A percentile compares a stretch with the other conserved stretches of the same genome.
phyloP scores from a whole-genome alignment of 1,140 invertebrate species.

The Trachelipus rathkii region DNA sequence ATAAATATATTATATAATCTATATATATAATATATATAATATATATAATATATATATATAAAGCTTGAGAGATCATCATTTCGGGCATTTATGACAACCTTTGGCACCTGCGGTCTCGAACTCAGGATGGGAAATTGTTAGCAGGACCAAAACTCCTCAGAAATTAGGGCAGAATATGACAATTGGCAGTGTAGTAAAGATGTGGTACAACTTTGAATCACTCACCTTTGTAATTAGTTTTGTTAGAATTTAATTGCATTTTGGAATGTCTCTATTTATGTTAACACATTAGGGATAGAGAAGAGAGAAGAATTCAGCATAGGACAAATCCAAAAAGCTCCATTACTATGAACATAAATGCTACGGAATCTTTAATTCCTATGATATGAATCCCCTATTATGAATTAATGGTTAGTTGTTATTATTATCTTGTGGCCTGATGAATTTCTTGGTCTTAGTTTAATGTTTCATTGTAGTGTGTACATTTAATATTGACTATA shows the following conservation, averaged over 20 bases:
- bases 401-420: slow-evolving; percentile 43
- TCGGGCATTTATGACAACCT: slow-evolving; percentile 76
- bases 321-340: slow-evolving; percentile 84
- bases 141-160: slow-evolving; percentile 83
- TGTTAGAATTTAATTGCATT: no score
- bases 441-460: no score
- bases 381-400: slow-evolving; percentile 63
- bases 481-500: no score
- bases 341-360: slow-evolving; percentile 82
- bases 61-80: slow-evolving; percentile 73
- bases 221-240: no score
- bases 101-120: slow-evolving; percentile 74
- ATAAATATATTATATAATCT: slow-evolving; percentile 19
- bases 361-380: slow-evolving; percentile 80
- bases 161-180: slow-evolving; percentile 90
- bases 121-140: slow-evolving; percentile 86
- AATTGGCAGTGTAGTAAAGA: slow-evolving; percentile 57
- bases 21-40: no score
- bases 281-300: slow-evolving; percentile 58
- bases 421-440: no score
- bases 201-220: no score
- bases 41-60: slow-evolving; percentile 42
- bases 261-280: no score
- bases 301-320: slow-evolving; percentile 77
- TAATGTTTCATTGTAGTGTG: no score